These are phyloP conservation scores for Ostrea denselamellosa DNA, from an alignment of 1,140 invertebrate genomes.

Conservation along the genomic window DNA sequence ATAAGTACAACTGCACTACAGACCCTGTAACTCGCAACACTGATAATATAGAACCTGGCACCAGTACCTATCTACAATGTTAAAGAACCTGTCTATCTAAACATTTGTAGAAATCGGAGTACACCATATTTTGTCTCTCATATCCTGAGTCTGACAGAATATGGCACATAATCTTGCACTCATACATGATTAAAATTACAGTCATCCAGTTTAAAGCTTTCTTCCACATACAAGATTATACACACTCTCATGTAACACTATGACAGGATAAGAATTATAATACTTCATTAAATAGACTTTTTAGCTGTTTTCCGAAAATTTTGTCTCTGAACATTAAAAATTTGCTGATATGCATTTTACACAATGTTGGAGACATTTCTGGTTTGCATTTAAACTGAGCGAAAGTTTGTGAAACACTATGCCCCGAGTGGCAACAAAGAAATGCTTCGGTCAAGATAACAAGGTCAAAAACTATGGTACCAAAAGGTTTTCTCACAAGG, in stretches of 20 bases:
- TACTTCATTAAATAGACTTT: not conserved
- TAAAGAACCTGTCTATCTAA: not conserved
- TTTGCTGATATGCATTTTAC: not conserved
- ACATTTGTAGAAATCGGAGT: not conserved
- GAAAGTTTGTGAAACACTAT: not conserved
- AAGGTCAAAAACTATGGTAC: too few relatives aligned
- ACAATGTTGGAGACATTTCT: not conserved
- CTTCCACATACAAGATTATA: not conserved
- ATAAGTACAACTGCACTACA: slow-evolving; percentile 7
- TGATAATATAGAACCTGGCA: slow-evolving; percentile 4
- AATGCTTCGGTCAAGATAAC: too few relatives aligned
- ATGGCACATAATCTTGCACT: not conserved
- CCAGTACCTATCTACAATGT: not conserved
- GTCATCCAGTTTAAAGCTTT: too few relatives aligned
- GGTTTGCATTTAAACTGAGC: not conserved
- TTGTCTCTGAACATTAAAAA: too few relatives aligned
- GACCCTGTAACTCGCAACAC: slow-evolving; percentile 1
- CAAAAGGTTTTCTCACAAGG: too few relatives aligned
- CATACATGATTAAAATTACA: not conserved
- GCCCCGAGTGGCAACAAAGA: too few relatives aligned
- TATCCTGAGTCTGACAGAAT: not conserved
- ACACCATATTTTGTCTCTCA: not conserved
- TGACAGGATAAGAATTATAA: not conserved
- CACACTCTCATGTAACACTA: not conserved
- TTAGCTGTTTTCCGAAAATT: not conserved